phyloP scores from a whole-genome alignment of 2,888 invertebrate species.

The Rhagonycha fulva region DNA sequence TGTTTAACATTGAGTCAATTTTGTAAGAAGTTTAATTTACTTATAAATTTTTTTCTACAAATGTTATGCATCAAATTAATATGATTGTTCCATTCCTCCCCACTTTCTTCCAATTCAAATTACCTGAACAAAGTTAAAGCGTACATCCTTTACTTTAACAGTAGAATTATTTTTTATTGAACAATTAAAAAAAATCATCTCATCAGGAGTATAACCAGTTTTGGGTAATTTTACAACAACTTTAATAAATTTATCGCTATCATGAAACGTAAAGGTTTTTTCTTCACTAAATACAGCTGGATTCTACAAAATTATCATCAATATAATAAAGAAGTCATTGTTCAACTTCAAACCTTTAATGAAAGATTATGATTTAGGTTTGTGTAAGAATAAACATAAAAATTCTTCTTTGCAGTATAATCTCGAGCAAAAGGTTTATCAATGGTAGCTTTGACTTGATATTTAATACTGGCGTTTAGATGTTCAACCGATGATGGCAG shows the following conservation, averaged over 20 bases:
- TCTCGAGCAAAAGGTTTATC: slow-evolving; percentile 12
- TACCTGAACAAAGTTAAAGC: slow-evolving; percentile 9
- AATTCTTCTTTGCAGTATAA: background rate
- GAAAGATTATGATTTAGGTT: background rate
- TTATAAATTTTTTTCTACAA: too few species aligned
- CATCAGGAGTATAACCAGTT: background rate
- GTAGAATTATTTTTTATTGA: slow-evolving; percentile 7
- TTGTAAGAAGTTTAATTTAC: too few species aligned
- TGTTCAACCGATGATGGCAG: slow-evolving; percentile 5
- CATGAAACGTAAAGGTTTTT: background rate
- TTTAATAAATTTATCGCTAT: background rate
- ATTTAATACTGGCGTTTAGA: background rate
- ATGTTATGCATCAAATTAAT: background rate
- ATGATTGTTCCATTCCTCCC: background rate
- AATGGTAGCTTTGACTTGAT: background rate
- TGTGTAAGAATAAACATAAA: background rate
- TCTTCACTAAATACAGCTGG: background rate
- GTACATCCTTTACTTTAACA: slow-evolving; percentile 5
- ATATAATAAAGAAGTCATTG: background rate
- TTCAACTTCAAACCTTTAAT: background rate
- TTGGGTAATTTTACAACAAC: background rate
- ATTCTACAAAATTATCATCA: background rate
- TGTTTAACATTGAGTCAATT: too few species aligned
- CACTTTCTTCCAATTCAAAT: background rate
- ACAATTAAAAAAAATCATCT: slow-evolving; percentile 1